Evolutionary conservation across 2,888 invertebrate species (phyloP).

Genomic region (Sarcophaga caerulescens): DNA sequence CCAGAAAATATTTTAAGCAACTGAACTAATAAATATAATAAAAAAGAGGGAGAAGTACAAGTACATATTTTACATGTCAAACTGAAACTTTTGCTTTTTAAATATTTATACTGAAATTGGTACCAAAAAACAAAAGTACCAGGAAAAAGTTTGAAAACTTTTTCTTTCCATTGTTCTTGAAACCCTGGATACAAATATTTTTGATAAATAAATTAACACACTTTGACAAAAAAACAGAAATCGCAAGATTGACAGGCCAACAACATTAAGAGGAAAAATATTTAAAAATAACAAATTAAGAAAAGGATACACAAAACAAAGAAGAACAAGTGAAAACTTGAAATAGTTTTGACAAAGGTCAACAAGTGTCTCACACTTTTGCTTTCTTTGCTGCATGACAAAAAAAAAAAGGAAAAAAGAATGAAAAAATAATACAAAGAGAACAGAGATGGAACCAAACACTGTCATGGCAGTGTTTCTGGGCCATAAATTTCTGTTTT

Average conservation of each 20-base stretch:
- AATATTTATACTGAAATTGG: neutral
- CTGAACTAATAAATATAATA: neutral
- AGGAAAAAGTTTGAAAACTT: neutral
- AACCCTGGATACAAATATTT: too few relatives aligned
- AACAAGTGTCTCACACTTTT: conserved; percentile 72
- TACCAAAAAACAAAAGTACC: neutral
- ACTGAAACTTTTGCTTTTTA: neutral
- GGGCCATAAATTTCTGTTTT: conserved; percentile 34
- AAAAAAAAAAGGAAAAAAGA: too few relatives aligned
- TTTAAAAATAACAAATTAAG: conserved; percentile 18
- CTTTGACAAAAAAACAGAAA: too few relatives aligned
- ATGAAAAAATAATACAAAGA: too few relatives aligned
- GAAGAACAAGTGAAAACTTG: conserved; percentile 5
- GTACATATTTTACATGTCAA: neutral
- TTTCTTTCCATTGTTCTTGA: neutral
- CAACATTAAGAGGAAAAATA: neutral
- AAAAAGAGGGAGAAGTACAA: neutral
- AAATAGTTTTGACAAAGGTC: conserved; percentile 60
- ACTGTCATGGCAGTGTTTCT: neutral
- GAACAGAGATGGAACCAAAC: neutral
- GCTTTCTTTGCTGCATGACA: neutral
- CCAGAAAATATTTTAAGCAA: neutral
- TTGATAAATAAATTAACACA: too few relatives aligned
- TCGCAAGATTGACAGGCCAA: too few relatives aligned
- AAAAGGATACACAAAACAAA: conserved; percentile 11